phyloP scores from a whole-genome alignment of 2,888 invertebrate genomes.

The Dioctria linearis region DNA sequence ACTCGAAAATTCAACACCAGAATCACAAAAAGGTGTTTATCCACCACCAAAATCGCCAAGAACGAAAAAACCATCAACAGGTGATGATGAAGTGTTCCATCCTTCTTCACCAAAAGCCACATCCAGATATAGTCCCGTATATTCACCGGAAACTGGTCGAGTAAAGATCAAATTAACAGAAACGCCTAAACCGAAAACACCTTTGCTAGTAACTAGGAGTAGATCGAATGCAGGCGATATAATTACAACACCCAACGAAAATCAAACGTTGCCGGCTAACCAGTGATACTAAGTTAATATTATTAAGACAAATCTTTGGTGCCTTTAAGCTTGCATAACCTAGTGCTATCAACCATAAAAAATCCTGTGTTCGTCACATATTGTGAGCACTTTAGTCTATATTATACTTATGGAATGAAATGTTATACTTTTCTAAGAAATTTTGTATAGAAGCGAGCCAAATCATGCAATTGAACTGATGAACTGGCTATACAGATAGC shows the following conservation, averaged over 20 bases:
- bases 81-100: constrained; percentile 73
- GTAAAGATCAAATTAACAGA: constrained; percentile 85
- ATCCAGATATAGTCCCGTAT: constrained; percentile 73
- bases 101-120: constrained; percentile 72
- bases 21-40: constrained; percentile 65
- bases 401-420: neutral
- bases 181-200: constrained; percentile 86
- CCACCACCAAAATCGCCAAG: constrained; percentile 72
- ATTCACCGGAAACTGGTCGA: constrained; percentile 79
- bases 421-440: neutral
- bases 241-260: constrained; percentile 76
- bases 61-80: constrained; percentile 64
- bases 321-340: constrained; percentile 40
- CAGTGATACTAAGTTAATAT: constrained; percentile 41
- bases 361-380: constrained; percentile 43
- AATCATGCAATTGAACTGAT: no score
- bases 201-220: constrained; percentile 83
- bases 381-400: constrained; percentile 43
- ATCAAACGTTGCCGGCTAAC: constrained; percentile 13
- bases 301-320: constrained; percentile 20
- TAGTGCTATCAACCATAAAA: constrained; percentile 15
- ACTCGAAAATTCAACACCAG: constrained; percentile 65
- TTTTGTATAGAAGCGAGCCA: neutral
- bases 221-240: constrained; percentile 83
- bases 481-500: no score